phyloP scores from a whole-genome alignment of 2,888 invertebrate species.

The Serrognathus titanus region DNA sequence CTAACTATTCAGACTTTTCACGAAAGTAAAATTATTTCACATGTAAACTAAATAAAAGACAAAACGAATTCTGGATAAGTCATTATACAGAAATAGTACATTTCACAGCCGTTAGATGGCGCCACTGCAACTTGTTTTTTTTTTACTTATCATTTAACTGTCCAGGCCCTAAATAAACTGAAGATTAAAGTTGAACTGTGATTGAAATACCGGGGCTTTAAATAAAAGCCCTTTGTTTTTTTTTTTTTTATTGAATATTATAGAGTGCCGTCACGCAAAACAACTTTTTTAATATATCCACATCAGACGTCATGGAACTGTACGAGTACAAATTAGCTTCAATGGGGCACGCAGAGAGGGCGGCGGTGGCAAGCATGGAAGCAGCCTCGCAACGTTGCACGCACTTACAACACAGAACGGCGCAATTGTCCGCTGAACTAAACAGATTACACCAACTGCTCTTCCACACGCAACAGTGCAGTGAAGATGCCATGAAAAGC shows the following conservation, averaged over 20 bases:
- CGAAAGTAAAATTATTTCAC: no score
- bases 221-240: not conserved
- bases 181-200: no score
- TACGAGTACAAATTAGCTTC: constrained; percentile 67
- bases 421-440: constrained; percentile 51
- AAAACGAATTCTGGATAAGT: no score
- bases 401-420: constrained; percentile 52
- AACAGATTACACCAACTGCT: constrained; percentile 51
- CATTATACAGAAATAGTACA: no score
- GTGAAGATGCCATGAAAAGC: constrained; percentile 48
- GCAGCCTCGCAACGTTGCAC: constrained; percentile 52
- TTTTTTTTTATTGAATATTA: not conserved
- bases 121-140: no score
- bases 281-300: constrained; percentile 57
- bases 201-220: no score
- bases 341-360: constrained; percentile 52
- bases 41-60: no score
- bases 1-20: no score
- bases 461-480: constrained; percentile 51
- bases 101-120: no score
- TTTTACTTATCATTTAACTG: no score
- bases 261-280: constrained; percentile 50
- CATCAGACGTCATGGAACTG: constrained; percentile 68
- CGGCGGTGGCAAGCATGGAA: constrained; percentile 52
- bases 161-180: no score